phyloP scores from a whole-genome alignment of 2,888 invertebrate genomes.

The Glomeris marginata region DNA sequence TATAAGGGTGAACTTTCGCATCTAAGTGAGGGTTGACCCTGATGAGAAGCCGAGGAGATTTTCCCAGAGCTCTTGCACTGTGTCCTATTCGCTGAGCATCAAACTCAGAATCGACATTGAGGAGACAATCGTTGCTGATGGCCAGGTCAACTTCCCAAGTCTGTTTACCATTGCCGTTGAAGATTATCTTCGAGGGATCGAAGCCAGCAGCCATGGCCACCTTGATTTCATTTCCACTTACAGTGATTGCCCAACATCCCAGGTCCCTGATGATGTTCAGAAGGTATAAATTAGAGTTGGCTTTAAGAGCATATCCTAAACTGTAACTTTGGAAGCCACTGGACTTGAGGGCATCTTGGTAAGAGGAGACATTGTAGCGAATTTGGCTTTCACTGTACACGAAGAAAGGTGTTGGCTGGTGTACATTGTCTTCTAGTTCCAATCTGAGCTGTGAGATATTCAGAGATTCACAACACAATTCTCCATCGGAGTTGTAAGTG shows the following conservation, averaged over 20 bases:
- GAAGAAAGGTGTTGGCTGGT: conserved; percentile 19
- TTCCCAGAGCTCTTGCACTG: conserved; percentile 19
- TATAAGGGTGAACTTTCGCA: conserved; percentile 26
- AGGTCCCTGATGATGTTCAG: conserved; percentile 22
- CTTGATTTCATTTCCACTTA: conserved; percentile 30
- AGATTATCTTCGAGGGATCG: conserved; percentile 23
- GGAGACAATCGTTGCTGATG: conserved; percentile 24
- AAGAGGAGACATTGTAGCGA: conserved; percentile 20
- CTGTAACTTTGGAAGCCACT: conserved; percentile 14
- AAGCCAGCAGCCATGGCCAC: conserved; percentile 28
- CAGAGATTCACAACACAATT: no score
- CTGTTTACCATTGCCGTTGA: conserved; percentile 33
- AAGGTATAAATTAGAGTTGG: conserved; percentile 26
- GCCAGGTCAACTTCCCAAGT: conserved; percentile 29
- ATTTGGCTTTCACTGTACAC: conserved; percentile 24
- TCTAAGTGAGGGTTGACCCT: conserved; percentile 28
- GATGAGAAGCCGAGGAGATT: conserved; percentile 24
- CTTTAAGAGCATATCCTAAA: conserved; percentile 29
- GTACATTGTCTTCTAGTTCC: background rate
- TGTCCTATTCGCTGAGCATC: conserved; percentile 26
- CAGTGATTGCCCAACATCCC: conserved; percentile 23
- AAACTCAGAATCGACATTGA: conserved; percentile 32
- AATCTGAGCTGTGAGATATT: no score
- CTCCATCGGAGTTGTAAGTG: no score
- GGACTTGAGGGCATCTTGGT: conserved; percentile 17